Percentiles rank a stretch among this genome's conserved stretches.
phyloP scores from a whole-genome alignment of 1,140 invertebrate genomes.

The Philotrypesis tridentata region DNA sequence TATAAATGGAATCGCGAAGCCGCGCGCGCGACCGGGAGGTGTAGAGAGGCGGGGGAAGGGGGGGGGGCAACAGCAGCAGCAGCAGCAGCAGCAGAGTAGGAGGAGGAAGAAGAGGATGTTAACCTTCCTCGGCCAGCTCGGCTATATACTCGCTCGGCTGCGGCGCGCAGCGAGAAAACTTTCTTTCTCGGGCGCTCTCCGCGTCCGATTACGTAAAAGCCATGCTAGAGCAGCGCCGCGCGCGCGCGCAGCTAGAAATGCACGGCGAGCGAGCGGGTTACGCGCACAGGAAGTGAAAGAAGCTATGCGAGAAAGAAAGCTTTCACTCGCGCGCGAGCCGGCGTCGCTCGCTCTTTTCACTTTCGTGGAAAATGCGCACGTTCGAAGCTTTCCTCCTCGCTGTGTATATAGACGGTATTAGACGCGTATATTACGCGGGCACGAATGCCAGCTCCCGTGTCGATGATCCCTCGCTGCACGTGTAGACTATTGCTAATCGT shows the following conservation, averaged over 20 bases:
- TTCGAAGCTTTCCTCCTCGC: neutral
- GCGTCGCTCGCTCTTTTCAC: slow-evolving; percentile 70
- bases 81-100: neutral
- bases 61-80: too few relatives aligned
- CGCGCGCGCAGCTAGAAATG: slow-evolving; percentile 54
- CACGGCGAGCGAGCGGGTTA: slow-evolving; percentile 63
- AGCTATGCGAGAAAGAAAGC: slow-evolving; percentile 72
- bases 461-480: too few relatives aligned
- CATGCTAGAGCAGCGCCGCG: slow-evolving; percentile 21
- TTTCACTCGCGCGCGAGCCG: slow-evolving; percentile 62
- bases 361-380: slow-evolving; percentile 67
- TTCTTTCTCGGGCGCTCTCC: slow-evolving; percentile 53
- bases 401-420: neutral
- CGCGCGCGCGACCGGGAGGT: neutral
- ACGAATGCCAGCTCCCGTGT: too few relatives aligned
- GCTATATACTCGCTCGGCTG: neutral
- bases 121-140: slow-evolving; percentile 56
- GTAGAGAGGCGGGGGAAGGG: neutral
- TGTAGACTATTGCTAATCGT: too few relatives aligned
- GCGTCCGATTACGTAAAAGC: slow-evolving; percentile 63
- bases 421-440: too few relatives aligned
- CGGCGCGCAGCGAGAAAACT: slow-evolving; percentile 53
- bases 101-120: slow-evolving; percentile 61
- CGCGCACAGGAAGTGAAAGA: slow-evolving; percentile 73
- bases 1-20: neutral